A percentile compares a stretch with the other conserved stretches of the same genome.
Evolutionary conservation across 2,888 invertebrate species (phyloP).

Genomic region (Stenodera caucasica): DNA sequence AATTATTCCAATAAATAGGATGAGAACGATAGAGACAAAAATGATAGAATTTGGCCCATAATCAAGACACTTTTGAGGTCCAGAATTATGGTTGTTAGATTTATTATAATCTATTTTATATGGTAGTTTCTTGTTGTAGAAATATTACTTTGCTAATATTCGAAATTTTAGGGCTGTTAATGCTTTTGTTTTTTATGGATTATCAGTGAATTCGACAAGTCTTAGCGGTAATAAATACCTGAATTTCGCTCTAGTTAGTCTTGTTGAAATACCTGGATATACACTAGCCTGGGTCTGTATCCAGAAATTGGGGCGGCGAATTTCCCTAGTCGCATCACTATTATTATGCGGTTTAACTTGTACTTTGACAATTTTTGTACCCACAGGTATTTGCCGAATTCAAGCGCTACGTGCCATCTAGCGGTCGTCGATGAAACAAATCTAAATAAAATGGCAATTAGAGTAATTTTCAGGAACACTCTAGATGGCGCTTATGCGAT

Average conservation of each 20-base stretch:
- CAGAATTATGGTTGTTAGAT: slow-evolving; percentile 55
- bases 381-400: slow-evolving; percentile 52
- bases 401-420: too few species aligned
- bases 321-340: slow-evolving; percentile 59
- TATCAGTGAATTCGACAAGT: slow-evolving; percentile 67
- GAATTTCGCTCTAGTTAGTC: slow-evolving; percentile 66
- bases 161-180: slow-evolving; percentile 60
- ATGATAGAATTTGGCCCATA: slow-evolving; percentile 51
- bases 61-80: slow-evolving; percentile 57
- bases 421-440: too few species aligned
- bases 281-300: slow-evolving; percentile 59
- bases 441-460: too few species aligned
- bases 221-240: slow-evolving; percentile 69
- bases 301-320: slow-evolving; percentile 58
- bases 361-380: slow-evolving; percentile 59
- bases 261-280: slow-evolving; percentile 65
- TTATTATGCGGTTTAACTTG: slow-evolving; percentile 58
- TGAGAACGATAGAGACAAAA: slow-evolving; percentile 35
- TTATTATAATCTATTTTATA: slow-evolving; percentile 56
- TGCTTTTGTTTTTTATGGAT: slow-evolving; percentile 70
- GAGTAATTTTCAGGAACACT: too few species aligned
- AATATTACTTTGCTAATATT: slow-evolving; percentile 2
- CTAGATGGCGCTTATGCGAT: too few species aligned
- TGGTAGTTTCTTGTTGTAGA: slow-evolving; percentile 58
- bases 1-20: slow-evolving; percentile 5